Base-by-base conservation (phyloP, 2,888 invertebrate genomes). In the Hypomecis atomaria region DNA sequence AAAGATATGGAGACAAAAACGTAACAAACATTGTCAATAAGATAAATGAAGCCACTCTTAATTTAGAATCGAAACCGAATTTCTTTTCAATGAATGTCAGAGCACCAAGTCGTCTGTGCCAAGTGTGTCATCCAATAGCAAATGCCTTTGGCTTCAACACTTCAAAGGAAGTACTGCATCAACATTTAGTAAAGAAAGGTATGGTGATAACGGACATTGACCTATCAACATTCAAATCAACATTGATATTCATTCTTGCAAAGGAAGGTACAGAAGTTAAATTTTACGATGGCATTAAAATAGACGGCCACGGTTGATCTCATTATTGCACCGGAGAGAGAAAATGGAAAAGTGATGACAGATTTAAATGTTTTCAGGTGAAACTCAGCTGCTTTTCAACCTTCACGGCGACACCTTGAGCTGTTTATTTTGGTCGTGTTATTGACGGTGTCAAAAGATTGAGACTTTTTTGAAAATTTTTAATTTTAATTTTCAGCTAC, bases 81-180 rank as follows among this genome's bases (percentile, higher is more conserved):
- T 63, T 65, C 57, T 63, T 71, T 69, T 62, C 62, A 67, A 59
- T 65, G 66, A 72, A 69, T 65, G 65, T 61, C 60, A 66, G 59
- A 62, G 55, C 43, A 48, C 59, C 54, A 44, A 59, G 47, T 62
- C 48, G n/a, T 44, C 42, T 55, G 48, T 87, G 88, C 88, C 88
- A 88, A 89, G 78, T 87, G 82, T 88, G 88, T 78, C 88, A 78
- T 69, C 70, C 63, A 47, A 62, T 66, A 56, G 56, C 53, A 62
- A 67, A 69, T 73, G 72, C 67, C 70, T 73, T 57, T 68, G 67
- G 73, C 71, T 72, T 72, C 68, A 69, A 67, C 71, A 70, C 73
- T 78, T 84, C 82, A 85, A 84, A 86, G 79, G 75, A 77, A 77
- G 72, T 73, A 70, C 73, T 71, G 65, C 66, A 71, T 70, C 73